Percentiles rank a stretch among this genome's conserved stretches.
These are phyloP conservation scores for Eurypyga helias DNA, from an alignment of 2,113 vertebrate species.

Conservation along the genomic window DNA sequence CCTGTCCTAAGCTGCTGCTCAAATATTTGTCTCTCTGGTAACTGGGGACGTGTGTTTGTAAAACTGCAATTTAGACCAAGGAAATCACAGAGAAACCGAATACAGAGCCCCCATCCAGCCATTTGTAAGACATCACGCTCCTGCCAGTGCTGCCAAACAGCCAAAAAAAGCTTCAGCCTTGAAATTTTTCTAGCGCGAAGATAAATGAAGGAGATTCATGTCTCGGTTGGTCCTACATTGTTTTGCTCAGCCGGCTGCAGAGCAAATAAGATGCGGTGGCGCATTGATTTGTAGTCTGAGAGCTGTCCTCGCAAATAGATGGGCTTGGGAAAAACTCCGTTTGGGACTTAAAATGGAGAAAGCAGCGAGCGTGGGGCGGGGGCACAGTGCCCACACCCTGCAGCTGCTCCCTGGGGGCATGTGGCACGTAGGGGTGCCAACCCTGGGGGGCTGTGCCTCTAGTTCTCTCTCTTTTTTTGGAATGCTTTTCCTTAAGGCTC, in stretches of 20 bases:
- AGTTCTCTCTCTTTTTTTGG: neutral
- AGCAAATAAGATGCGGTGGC: neutral
- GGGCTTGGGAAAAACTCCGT: constrained; percentile 2
- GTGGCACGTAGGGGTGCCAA: neutral
- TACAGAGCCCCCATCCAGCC: neutral
- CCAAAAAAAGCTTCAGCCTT: neutral
- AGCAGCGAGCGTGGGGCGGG: neutral
- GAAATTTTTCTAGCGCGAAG: constrained; percentile 29
- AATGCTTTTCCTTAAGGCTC: neutral
- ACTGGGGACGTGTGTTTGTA: neutral
- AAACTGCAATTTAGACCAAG: neutral
- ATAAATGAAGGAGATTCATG: constrained; percentile 62
- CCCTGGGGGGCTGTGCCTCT: neutral
- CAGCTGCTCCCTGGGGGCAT: fast-evolving
- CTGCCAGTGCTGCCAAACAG: constrained; percentile 2
- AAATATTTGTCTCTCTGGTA: neutral
- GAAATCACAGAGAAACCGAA: constrained; percentile 20
- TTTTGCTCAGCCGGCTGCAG: constrained; percentile 55
- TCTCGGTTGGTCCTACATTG: constrained; percentile 37
- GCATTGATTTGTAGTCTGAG: constrained; percentile 46
- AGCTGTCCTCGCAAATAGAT: constrained; percentile 19
- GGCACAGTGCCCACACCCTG: neutral
- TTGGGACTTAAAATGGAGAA: neutral
- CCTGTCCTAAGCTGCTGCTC: neutral
- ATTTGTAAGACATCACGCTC: neutral